A percentile compares a stretch with the other conserved stretches of the same genome.
Evolutionary conservation across 2,113 vertebrate species (phyloP).

Genomic region (Petaurus breviceps): DNA sequence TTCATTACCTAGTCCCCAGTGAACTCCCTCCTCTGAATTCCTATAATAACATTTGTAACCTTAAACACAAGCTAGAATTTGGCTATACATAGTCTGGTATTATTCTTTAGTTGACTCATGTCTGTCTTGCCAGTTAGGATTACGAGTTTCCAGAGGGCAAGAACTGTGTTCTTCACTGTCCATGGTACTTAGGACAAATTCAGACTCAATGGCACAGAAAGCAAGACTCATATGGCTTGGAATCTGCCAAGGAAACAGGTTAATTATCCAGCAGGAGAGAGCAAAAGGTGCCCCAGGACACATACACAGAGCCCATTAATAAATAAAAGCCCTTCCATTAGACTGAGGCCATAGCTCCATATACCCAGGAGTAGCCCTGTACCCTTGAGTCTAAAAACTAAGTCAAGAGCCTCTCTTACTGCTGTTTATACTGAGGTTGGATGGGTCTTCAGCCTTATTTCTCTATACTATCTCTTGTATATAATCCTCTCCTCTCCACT

Average conservation of each 20-base stretch:
- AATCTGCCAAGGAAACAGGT: neutral
- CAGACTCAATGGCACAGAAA: neutral
- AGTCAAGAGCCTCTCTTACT: neutral
- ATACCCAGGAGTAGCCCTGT: neutral
- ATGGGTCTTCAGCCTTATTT: neutral
- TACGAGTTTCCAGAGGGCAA: neutral
- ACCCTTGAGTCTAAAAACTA: neutral
- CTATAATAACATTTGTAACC: neutral
- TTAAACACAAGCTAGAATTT: neutral
- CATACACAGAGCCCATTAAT: neutral
- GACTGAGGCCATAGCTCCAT: neutral
- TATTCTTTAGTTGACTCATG: neutral
- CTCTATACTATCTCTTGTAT: neutral
- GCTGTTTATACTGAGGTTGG: too few species aligned
- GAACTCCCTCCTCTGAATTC: neutral
- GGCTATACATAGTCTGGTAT: neutral
- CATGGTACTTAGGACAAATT: neutral
- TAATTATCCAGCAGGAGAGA: neutral
- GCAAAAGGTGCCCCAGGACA: neutral
- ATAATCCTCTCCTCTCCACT: conserved; percentile 7
- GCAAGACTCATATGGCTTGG: neutral
- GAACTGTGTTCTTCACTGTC: neutral
- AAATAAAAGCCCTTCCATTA: neutral
- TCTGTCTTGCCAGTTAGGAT: neutral
- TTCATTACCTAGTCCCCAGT: neutral